Percentiles rank a stretch among this genome's conserved stretches.
Evolutionary conservation across 2,113 vertebrate species (phyloP).

Genomic region (Xenus cinereus): DNA sequence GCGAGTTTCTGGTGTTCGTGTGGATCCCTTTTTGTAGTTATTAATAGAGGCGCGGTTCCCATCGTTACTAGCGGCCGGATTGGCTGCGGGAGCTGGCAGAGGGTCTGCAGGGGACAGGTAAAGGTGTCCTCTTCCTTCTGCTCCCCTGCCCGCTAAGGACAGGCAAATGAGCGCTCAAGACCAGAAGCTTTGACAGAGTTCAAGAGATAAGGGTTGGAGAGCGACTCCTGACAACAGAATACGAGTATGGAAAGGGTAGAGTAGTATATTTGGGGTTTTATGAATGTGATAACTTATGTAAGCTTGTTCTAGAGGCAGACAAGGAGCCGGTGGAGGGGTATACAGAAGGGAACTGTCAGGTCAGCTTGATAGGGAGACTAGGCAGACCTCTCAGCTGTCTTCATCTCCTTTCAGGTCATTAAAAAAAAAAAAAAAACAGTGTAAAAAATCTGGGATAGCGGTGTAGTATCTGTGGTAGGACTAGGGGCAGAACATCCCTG

Average conservation of each 20-base stretch:
- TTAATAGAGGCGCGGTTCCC: rapidly evolving
- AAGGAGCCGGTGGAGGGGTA: rapidly evolving
- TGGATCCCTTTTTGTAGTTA: no score
- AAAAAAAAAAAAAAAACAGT: rapidly evolving
- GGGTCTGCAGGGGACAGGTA: neutral
- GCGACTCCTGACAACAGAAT: rapidly evolving
- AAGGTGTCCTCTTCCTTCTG: rapidly evolving
- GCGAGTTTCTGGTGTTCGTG: rapidly evolving
- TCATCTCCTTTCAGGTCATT: no score
- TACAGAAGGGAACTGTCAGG: neutral
- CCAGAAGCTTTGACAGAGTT: neutral
- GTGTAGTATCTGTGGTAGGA: neutral
- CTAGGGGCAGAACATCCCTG: neutral
- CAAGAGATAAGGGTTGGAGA: no score
- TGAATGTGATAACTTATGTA: rapidly evolving
- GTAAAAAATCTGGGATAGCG: neutral
- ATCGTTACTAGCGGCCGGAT: rapidly evolving
- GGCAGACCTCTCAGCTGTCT: neutral
- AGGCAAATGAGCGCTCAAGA: neutral
- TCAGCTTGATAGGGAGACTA: no score
- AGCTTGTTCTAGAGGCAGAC: neutral
- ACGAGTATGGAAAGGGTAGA: rapidly evolving
- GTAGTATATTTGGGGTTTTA: rapidly evolving
- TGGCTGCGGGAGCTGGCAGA: neutral
- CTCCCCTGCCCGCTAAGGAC: rapidly evolving